phyloP scores from a whole-genome alignment of 2,797 vertebrate species.

The Phataginus tricuspis region DNA sequence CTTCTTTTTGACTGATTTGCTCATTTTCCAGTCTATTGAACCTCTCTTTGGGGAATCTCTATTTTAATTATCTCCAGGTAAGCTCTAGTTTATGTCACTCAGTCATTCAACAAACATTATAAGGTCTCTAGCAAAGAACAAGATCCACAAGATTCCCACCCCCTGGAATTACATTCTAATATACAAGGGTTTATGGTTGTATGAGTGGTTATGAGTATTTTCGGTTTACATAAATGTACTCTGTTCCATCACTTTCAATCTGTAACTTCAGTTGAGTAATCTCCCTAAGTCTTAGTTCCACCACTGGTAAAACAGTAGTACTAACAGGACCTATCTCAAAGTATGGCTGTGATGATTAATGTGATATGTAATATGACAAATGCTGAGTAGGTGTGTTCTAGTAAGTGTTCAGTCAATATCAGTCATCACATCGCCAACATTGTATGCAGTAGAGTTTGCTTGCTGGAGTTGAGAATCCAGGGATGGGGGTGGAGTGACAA shows the following conservation, averaged over 20 bases:
- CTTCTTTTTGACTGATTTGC: not conserved
- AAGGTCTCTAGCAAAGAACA: not conserved
- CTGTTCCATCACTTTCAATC: not conserved
- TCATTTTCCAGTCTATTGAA: not conserved
- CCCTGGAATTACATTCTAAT: not conserved
- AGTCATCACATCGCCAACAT: not conserved
- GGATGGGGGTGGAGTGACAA: not conserved
- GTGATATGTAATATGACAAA: not conserved
- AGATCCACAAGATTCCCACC: not conserved
- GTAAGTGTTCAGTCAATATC: not conserved
- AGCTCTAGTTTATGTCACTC: not conserved
- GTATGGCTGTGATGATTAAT: not conserved
- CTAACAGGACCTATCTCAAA: not conserved
- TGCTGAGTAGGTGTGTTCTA: not conserved
- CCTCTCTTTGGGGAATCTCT: not conserved
- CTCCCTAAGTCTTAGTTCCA: not conserved
- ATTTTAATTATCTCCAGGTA: not conserved
- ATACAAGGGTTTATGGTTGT: not conserved
- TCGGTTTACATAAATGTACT: not conserved
- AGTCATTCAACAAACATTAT: constrained; percentile 1
- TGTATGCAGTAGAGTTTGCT: not conserved
- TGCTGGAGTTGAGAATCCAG: not conserved
- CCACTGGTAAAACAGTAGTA: not conserved
- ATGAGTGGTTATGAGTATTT: not conserved
- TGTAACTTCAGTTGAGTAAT: not conserved